phyloP scores from a whole-genome alignment of 2,113 vertebrate genomes.

The Nestor notabilis region DNA sequence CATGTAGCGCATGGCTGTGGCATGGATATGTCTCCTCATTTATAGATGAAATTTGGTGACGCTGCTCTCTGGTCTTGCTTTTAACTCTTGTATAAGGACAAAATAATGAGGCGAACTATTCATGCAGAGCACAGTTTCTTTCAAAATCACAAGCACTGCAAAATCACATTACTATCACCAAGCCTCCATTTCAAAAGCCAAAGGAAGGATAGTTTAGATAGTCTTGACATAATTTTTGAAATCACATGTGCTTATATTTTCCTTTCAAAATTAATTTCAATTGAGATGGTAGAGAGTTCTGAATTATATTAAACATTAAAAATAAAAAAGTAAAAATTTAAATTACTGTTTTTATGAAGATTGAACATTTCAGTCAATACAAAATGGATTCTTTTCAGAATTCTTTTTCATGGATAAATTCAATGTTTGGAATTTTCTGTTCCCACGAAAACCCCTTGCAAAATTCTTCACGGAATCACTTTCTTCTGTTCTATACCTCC shows the following conservation, averaged over 20 bases:
- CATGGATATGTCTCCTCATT: background rate
- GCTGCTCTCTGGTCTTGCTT: background rate
- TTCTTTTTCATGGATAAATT: background rate
- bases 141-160: background rate
- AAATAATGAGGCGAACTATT: background rate
- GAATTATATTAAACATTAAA: background rate
- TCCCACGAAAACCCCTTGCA: background rate
- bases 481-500: background rate
- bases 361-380: background rate
- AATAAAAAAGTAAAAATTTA: background rate
- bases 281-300: background rate
- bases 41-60: background rate
- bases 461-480: background rate
- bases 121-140: background rate
- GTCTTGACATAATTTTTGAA: background rate
- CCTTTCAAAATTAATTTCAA: background rate
- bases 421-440: background rate
- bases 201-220: background rate
- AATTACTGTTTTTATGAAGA: background rate
- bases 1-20: fast-evolving
- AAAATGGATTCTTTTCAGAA: background rate
- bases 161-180: background rate
- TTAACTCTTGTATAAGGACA: background rate
- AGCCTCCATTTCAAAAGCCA: background rate
- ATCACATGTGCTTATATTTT: background rate